Conservation (phyloP, 2,113 vertebrate species). For the Corythoichthys haematopterus region DNA sequence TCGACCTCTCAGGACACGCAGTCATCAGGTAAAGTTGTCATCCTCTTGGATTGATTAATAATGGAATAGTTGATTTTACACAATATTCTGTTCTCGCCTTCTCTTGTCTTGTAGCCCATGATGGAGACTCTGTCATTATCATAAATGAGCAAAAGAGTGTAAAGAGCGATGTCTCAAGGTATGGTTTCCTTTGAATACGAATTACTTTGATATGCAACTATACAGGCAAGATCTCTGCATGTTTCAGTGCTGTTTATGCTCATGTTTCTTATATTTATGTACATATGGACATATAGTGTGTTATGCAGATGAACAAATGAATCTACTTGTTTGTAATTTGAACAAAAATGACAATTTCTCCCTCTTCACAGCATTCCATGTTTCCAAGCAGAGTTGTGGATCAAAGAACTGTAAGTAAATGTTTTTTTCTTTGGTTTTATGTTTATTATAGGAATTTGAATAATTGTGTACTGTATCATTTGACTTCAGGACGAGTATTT, state of each 20-base stretch:
- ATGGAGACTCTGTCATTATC: conserved; percentile 87
- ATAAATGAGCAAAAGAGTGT: conserved; percentile 82
- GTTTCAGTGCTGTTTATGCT: no score
- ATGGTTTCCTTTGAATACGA: conserved; percentile 15
- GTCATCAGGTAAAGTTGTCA: conserved; percentile 65
- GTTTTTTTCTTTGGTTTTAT: neutral
- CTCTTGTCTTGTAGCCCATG: conserved; percentile 62
- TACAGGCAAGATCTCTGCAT: neutral
- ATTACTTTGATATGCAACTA: neutral
- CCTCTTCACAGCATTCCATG: conserved; percentile 71
- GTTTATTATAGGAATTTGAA: neutral
- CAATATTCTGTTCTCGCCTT: neutral
- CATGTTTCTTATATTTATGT: no score
- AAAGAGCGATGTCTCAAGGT: conserved; percentile 77
- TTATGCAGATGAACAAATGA: no score
- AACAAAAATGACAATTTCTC: conserved; percentile 2
- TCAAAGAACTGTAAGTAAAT: conserved; percentile 93
- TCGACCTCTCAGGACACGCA: conserved; percentile 73
- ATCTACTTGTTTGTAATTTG: neutral
- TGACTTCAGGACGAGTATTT: conserved; percentile 83
- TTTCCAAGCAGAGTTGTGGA: conserved; percentile 92
- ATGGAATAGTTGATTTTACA: neutral
- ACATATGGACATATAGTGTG: no score
- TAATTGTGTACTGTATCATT: neutral
- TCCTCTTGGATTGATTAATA: neutral